A percentile compares a stretch with the other conserved stretches of the same genome.
These are phyloP conservation scores for Acridotheres tristis DNA, from an alignment of 2,797 vertebrate species.

Conservation along the genomic window DNA sequence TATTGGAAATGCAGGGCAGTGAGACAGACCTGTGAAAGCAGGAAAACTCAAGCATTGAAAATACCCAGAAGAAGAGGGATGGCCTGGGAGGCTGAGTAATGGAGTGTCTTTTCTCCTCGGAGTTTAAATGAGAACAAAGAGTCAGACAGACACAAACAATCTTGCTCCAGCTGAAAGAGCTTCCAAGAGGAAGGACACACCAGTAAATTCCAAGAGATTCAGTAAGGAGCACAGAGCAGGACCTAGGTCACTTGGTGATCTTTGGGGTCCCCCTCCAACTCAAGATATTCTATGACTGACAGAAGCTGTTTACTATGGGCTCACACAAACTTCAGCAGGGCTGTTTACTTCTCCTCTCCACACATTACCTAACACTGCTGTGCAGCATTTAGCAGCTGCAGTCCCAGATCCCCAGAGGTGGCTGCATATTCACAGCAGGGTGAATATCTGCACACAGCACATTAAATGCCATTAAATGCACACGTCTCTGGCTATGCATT, in stretches of 20 bases:
- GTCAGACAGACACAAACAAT: neutral
- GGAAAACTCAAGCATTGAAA: neutral
- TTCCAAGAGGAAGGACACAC: neutral
- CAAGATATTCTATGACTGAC: neutral
- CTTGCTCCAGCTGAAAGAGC: neutral
- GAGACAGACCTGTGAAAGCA: accelerated
- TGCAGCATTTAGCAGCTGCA: neutral
- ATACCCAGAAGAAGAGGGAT: neutral
- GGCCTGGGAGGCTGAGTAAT: neutral
- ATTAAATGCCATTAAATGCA: neutral
- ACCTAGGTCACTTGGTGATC: neutral
- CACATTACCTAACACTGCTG: neutral
- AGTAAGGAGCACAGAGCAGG: neutral
- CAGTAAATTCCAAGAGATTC: neutral
- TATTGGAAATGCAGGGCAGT: neutral
- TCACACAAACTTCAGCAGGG: neutral
- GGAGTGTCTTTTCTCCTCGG: neutral
- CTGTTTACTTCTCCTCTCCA: neutral
- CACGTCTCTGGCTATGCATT: neutral
- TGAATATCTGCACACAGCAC: neutral
- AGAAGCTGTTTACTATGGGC: neutral
- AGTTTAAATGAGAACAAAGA: neutral
- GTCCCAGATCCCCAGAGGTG: neutral
- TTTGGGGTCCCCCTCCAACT: neutral
- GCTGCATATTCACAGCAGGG: neutral